phyloP scores from a whole-genome alignment of 2,888 invertebrate species.

The Oxytorus armatus region DNA sequence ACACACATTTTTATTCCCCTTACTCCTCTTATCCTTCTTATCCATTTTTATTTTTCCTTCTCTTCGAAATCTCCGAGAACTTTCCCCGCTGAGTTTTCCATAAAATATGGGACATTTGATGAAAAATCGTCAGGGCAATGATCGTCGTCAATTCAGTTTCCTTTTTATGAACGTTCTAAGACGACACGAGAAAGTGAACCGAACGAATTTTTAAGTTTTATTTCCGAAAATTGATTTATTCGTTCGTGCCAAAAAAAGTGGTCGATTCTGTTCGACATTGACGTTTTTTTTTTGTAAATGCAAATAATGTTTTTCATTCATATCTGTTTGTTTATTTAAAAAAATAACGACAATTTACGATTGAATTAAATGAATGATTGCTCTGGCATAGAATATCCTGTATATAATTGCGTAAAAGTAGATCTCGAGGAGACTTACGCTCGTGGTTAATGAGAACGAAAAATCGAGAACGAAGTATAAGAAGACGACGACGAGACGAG shows the following conservation, averaged over 20 bases:
- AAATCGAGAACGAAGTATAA: conserved; percentile 45
- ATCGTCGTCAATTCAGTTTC: not conserved
- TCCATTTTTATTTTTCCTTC: conserved; percentile 38
- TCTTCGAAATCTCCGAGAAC: conserved; percentile 33
- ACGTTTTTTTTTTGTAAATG: no score
- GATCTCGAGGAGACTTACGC: conserved; percentile 32
- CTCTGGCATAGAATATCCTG: not conserved
- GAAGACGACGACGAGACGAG: conserved; percentile 47
- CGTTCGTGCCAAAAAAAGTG: no score
- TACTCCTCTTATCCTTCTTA: conserved; percentile 20
- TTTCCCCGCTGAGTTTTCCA: conserved; percentile 43
- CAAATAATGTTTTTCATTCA: no score
- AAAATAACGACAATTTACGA: not conserved
- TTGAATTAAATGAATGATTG: no score
- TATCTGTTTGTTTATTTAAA: no score
- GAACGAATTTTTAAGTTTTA: no score
- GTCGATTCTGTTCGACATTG: no score
- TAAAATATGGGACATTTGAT: not conserved
- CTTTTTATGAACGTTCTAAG: no score
- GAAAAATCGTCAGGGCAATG: not conserved
- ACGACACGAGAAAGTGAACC: no score
- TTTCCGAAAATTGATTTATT: no score
- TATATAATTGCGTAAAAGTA: conserved; percentile 22
- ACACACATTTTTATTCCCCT: conserved; percentile 1
- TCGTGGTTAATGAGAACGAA: conserved; percentile 62